Conservation (phyloP, 2,888 invertebrate species). For the Busseola fusca region DNA sequence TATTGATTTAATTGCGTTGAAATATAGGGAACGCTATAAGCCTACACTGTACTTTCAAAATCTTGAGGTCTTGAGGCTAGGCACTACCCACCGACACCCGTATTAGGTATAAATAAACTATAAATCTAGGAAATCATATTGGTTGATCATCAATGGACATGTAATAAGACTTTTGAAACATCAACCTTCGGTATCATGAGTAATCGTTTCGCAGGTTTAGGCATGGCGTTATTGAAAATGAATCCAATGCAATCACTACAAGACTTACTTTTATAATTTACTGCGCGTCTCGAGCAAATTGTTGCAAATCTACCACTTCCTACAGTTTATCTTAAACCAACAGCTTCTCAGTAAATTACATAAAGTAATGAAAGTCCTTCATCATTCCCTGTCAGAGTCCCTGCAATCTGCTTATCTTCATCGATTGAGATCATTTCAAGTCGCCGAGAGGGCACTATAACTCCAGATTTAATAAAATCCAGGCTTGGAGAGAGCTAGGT, state of each 20-base stretch:
- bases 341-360: constrained; percentile 56
- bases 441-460: constrained; percentile 79
- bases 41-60: constrained; percentile 62
- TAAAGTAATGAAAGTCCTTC: constrained; percentile 52
- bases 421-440: constrained; percentile 74
- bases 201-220: neutral
- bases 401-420: constrained; percentile 69
- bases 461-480: constrained; percentile 83
- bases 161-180: constrained; percentile 26
- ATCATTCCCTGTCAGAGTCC: constrained; percentile 66
- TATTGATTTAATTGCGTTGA: constrained; percentile 54
- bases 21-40: constrained; percentile 52
- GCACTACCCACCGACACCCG: constrained; percentile 47
- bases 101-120: constrained; percentile 48
- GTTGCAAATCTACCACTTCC: constrained; percentile 31
- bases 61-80: constrained; percentile 33
- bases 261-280: constrained; percentile 17
- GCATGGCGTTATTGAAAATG: constrained; percentile 1
- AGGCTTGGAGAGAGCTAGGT: constrained; percentile 77
- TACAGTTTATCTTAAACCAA: constrained; percentile 47
- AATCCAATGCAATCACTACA: neutral
- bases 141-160: constrained; percentile 34
- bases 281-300: constrained; percentile 12
- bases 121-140: constrained; percentile 51
- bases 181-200: constrained; percentile 10